A percentile compares a stretch with the other conserved stretches of the same genome.
These are phyloP conservation scores for Buceros bicornis DNA, from an alignment of 2,797 vertebrate genomes.

Conservation along the genomic window DNA sequence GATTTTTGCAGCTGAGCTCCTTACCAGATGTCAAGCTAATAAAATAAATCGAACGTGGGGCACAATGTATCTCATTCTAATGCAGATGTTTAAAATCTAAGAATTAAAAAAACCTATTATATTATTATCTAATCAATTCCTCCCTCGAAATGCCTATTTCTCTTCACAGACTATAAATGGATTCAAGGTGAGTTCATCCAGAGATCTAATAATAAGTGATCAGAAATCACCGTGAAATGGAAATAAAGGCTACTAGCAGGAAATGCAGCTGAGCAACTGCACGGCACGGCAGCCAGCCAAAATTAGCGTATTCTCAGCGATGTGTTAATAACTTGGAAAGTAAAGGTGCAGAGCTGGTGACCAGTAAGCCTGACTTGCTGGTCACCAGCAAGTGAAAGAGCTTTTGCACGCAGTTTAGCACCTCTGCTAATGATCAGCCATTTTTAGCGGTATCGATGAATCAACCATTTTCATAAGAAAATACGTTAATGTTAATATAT, in stretches of 20 bases:
- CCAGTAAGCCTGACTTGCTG: neutral
- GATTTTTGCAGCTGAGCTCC: neutral
- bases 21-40: neutral
- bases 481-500: neutral
- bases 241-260: slow-evolving; percentile 43
- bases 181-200: slow-evolving; percentile 35
- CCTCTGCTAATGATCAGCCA: neutral
- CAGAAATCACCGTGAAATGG: slow-evolving; percentile 22
- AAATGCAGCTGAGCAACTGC: slow-evolving; percentile 19
- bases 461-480: neutral
- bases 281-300: neutral
- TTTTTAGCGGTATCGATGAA: neutral
- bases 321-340: neutral
- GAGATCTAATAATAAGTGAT: neutral
- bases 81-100: neutral
- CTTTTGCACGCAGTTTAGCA: neutral
- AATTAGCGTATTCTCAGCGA: neutral
- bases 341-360: neutral
- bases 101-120: neutral
- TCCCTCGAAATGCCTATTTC: slow-evolving; percentile 15
- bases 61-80: neutral
- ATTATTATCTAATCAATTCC: neutral
- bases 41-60: neutral
- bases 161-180: neutral
- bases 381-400: neutral